Evolutionary conservation across 2,888 invertebrate genomes (phyloP).

Genomic region (Callyntrura sp.): DNA sequence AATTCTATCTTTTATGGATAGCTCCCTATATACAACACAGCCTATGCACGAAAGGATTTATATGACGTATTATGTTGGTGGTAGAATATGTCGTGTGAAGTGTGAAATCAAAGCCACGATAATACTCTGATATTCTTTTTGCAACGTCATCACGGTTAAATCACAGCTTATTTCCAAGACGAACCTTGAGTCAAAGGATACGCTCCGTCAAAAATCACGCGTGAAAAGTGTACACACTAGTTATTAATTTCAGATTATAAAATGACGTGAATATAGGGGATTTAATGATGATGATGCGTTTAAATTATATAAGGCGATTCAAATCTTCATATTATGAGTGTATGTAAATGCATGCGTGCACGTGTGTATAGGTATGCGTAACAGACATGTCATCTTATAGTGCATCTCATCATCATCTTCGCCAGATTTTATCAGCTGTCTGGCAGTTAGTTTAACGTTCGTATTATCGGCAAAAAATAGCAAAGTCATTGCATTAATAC

Average conservation of each 20-base stretch:
- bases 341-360: too few species aligned
- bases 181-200: slow-evolving; percentile 68
- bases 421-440: too few species aligned
- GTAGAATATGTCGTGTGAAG: neutral
- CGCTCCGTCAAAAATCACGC: slow-evolving; percentile 57
- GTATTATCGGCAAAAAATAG: too few species aligned
- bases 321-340: too few species aligned
- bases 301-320: neutral
- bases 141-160: slow-evolving; percentile 72
- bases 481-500: too few species aligned
- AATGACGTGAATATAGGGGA: too few species aligned
- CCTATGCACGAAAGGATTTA: neutral
- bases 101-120: slow-evolving; percentile 4
- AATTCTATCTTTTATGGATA: slow-evolving; percentile 42
- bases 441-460: too few species aligned
- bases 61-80: neutral
- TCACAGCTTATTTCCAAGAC: slow-evolving; percentile 38
- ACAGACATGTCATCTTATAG: too few species aligned
- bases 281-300: too few species aligned
- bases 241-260: slow-evolving; percentile 53
- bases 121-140: slow-evolving; percentile 30
- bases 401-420: too few species aligned
- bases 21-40: neutral
- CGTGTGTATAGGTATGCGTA: too few species aligned
- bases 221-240: slow-evolving; percentile 30